These are phyloP conservation scores for Aphelenchoides fujianensis DNA, from an alignment of 1,140 invertebrate species.

Conservation along the genomic window DNA sequence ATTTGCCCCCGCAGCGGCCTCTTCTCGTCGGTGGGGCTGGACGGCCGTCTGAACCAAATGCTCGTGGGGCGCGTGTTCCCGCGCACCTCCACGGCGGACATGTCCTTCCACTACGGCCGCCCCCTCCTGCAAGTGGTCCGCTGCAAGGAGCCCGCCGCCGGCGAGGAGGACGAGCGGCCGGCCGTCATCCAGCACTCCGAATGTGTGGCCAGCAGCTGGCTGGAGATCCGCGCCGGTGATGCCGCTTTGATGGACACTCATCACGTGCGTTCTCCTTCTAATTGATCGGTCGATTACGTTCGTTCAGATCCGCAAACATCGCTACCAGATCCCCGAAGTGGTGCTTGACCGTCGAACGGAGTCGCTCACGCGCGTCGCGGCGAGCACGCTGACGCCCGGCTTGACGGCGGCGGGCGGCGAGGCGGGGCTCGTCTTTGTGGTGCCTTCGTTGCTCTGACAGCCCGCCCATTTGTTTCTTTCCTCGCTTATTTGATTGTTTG, in stretches of 20 bases:
- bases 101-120: conserved; percentile 1
- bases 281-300: too few species aligned
- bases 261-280: too few species aligned
- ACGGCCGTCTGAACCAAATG: conserved; percentile 7
- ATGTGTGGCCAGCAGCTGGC: background rate
- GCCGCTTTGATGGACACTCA: background rate
- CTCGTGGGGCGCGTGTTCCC: background rate
- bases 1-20: background rate
- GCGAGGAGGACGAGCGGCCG: background rate
- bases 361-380: background rate
- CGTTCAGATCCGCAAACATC: conserved; percentile 14
- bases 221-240: conserved; percentile 8
- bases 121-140: conserved; percentile 5
- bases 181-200: background rate
- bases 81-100: background rate
- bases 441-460: conserved; percentile 11
- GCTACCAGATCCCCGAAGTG: background rate
- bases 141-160: background rate
- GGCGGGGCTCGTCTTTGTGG: conserved; percentile 17
- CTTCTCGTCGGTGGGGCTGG: background rate
- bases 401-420: conserved; percentile 5
- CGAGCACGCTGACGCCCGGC: background rate
- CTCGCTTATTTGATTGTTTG: too few species aligned
- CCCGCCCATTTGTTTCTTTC: background rate
- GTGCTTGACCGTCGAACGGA: conserved; percentile 10